Conservation (phyloP, 2,113 vertebrate genomes). For the Equus przewalskii region DNA sequence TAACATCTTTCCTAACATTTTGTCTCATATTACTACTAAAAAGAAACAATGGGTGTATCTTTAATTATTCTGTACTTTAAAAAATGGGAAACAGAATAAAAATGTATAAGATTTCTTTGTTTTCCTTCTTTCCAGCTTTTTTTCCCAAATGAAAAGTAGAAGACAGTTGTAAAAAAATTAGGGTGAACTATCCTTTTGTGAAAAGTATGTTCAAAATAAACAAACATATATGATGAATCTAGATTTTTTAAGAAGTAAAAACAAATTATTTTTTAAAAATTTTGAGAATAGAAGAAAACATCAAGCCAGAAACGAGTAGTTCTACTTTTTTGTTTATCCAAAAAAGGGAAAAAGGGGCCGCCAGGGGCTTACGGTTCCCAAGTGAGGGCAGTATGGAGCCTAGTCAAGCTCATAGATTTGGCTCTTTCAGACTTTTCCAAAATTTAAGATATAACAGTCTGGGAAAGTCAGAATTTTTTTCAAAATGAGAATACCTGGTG, state of each 20-base stretch:
- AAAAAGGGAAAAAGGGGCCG: not conserved
- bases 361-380: not conserved
- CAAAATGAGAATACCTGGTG: not conserved
- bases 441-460: conserved; percentile 11
- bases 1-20: not conserved
- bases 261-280: not conserved
- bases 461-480: conserved; percentile 14
- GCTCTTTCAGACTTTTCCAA: not conserved
- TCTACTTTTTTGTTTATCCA: not conserved
- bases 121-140: not conserved
- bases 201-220: conserved; percentile 23
- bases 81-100: not conserved
- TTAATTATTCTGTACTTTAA: not conserved
- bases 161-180: not conserved
- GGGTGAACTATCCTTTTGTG: not conserved
- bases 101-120: not conserved
- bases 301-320: not conserved
- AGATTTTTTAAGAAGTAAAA: conserved; percentile 17
- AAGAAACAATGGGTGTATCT: not conserved
- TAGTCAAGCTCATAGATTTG: not conserved
- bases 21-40: not conserved
- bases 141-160: not conserved
- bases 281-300: not conserved
- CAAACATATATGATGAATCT: not conserved
- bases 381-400: not conserved